phyloP scores from a whole-genome alignment of 2,113 vertebrate genomes.

The Prochilodus magdalenae region DNA sequence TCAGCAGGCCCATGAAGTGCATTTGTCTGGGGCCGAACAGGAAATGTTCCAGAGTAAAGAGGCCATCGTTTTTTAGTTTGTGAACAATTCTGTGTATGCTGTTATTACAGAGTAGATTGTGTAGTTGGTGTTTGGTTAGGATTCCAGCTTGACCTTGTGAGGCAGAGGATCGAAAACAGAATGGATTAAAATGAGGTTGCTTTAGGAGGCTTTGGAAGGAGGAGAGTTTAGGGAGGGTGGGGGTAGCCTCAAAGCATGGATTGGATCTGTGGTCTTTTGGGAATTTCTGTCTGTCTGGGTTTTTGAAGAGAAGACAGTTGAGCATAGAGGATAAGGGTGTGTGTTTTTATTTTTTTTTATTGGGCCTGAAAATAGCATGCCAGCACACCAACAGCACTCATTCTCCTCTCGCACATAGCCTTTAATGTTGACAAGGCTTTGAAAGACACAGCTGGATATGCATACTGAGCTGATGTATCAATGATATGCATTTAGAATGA shows the following conservation, averaged over 20 bases:
- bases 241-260: conserved; percentile 16
- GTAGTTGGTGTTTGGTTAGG: not conserved
- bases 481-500: not conserved
- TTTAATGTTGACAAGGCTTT: conserved; percentile 60
- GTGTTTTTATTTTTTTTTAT: conserved; percentile 57
- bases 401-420: conserved; percentile 45
- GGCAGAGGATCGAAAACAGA: not conserved
- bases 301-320: conserved; percentile 68
- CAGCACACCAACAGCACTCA: conserved; percentile 55
- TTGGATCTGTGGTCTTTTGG: conserved; percentile 62
- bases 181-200: conserved; percentile 22
- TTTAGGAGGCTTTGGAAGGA: conserved; percentile 33
- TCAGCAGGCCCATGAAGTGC: not conserved
- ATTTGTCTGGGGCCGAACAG: not conserved
- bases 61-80: not conserved
- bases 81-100: not conserved
- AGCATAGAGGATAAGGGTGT: conserved; percentile 59
- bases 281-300: conserved; percentile 66
- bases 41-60: not conserved
- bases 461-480: not conserved
- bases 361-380: conserved; percentile 50
- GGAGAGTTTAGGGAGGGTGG: not conserved
- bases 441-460: conserved; percentile 39
- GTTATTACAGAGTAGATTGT: not conserved
- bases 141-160: conserved; percentile 5